Base-by-base conservation (phyloP, 1,140 invertebrate genomes). In the Archegozetes longisetosus region DNA sequence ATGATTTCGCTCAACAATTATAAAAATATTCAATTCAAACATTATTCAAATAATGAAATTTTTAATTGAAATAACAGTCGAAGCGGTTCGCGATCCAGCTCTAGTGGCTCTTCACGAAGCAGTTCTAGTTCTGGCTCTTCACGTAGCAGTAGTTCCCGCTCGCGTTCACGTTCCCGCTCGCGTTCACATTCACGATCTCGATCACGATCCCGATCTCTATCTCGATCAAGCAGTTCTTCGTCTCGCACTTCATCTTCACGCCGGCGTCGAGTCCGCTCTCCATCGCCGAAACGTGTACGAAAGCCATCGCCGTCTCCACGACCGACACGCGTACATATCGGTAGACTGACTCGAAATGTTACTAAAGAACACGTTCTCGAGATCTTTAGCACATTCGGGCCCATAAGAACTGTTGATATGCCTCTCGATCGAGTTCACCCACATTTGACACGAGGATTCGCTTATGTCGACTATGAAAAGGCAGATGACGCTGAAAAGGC, bases 401-500 rank as follows among this genome's bases (percentile, higher is more conserved):
- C 79, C 47, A 82, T 98, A 1, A 94, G 92, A 72, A 77, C 80
- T 69, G 81, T 96, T 0, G 92, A 97, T 66, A 86, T 95, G 67
- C 84, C 86, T 0, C 78, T 80, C 56, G 91, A 98, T 66, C 81
- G 90, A 61, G 75, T 84, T 46, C 90, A 96, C 73, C 79, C 83
- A 0, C 82, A 87, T 69, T 78, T 90, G 64, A 84, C 86, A 24
- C 78, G 85, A 26, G 90, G 92, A 17, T 90, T 89, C 76, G 90
- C 88, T 6, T 97, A 96, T 72, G 84, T 98, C 6, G 93, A 98
- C 68, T 98, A 86, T 74, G 84, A 83, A 64, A 93, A 82, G 60
- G 75, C 88, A 1, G 92, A 96, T 67, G 91, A 96, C 73, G 93
- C 93, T 29, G 91, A 96, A 73, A 93, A 93, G 75, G 94, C 94